These are phyloP conservation scores for Eristalinus sepulchralis DNA, from an alignment of 2,888 invertebrate species.

Conservation along the genomic window DNA sequence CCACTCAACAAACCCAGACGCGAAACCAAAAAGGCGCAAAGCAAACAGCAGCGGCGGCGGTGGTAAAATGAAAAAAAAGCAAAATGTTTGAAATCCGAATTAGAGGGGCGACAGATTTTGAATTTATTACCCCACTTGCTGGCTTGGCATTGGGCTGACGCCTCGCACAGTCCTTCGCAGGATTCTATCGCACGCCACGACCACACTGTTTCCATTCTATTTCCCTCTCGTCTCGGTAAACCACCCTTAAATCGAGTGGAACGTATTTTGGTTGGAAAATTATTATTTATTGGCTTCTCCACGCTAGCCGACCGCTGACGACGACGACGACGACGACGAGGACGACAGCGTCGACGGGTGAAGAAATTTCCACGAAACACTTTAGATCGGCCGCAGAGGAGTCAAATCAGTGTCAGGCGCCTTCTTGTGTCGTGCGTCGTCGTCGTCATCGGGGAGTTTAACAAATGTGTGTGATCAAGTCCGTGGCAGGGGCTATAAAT, in stretches of 20 bases:
- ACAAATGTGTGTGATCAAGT: constrained; percentile 65
- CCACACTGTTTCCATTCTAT: neutral
- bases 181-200: neutral
- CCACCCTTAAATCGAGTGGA: constrained; percentile 69
- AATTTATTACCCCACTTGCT: constrained; percentile 66
- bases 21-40: neutral
- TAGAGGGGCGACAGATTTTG: constrained; percentile 54
- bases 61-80: neutral
- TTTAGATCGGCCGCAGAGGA: constrained; percentile 25
- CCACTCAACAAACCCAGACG: neutral
- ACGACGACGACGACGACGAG: neutral
- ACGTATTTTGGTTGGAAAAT: constrained; percentile 64
- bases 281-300: constrained; percentile 66
- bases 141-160: constrained; percentile 44
- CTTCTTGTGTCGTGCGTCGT: neutral
- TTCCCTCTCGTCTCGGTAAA: constrained; percentile 5
- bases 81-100: constrained; percentile 18
- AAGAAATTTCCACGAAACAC: constrained; percentile 28
- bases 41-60: too few relatives aligned
- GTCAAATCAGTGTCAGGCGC: constrained; percentile 61
- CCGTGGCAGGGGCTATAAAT: constrained; percentile 58
- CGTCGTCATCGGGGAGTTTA: neutral
- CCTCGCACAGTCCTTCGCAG: constrained; percentile 9
- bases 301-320: neutral
- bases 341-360: neutral